Conservation (phyloP, 2,113 vertebrate genomes). For the Hymenochirus boettgeri region DNA sequence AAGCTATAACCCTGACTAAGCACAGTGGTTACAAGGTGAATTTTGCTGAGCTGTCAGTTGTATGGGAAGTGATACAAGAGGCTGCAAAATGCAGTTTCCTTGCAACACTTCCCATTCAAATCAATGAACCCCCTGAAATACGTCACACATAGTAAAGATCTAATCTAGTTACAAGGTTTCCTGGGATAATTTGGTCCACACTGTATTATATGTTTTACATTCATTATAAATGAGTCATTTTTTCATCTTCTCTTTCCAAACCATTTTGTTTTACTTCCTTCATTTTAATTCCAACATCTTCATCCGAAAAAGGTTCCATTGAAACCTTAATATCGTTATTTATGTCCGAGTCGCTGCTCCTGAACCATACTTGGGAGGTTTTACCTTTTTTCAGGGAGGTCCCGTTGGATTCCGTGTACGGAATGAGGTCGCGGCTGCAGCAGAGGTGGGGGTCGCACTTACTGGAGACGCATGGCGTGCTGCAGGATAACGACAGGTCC, state of each 20-base stretch:
- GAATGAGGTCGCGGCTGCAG: slow-evolving; percentile 56
- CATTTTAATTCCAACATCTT: not conserved
- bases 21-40: no score
- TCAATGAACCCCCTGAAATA: no score
- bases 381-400: slow-evolving; percentile 48
- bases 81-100: no score
- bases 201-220: not conserved
- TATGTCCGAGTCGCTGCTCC: slow-evolving; percentile 34
- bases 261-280: slow-evolving; percentile 19
- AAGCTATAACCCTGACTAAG: no score
- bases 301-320: slow-evolving; percentile 22
- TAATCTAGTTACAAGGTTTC: no score
- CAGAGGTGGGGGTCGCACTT: slow-evolving; percentile 63
- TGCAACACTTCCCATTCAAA: no score
- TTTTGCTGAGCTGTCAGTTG: no score
- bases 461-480: slow-evolving; percentile 60
- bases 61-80: no score
- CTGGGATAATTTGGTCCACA: slow-evolving; percentile 9
- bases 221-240: slow-evolving; percentile 58
- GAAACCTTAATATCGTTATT: slow-evolving; percentile 44
- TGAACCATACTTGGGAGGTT: slow-evolving; percentile 6
- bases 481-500: slow-evolving; percentile 51
- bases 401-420: slow-evolving; percentile 48
- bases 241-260: slow-evolving; percentile 17
- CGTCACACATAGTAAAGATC: no score